Conservation (phyloP, 1,140 invertebrate genomes). For the Tetramorium parvispinum region DNA sequence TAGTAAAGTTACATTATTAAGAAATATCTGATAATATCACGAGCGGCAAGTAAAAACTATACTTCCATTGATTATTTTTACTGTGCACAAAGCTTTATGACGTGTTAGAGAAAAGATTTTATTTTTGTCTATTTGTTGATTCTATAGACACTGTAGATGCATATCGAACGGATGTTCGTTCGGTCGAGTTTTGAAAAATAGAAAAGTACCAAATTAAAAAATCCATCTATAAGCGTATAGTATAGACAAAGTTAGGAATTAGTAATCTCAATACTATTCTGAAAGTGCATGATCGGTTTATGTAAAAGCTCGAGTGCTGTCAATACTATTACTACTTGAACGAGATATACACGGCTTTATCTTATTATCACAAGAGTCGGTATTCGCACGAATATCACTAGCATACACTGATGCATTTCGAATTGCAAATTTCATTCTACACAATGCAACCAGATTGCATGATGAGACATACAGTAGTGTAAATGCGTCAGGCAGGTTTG, state of each 20-base stretch:
- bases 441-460: conserved; percentile 45
- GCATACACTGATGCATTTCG: conserved; percentile 18
- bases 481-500: background rate
- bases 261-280: background rate
- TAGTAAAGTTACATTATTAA: background rate
- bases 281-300: conserved; percentile 46
- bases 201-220: conserved; percentile 44
- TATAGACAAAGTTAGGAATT: conserved; percentile 47
- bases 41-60: background rate
- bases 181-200: background rate
- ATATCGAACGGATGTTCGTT: conserved; percentile 3
- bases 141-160: background rate
- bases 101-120: background rate
- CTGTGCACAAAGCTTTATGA: background rate
- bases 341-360: conserved; percentile 46
- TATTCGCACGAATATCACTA: background rate
- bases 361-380: conserved; percentile 51
- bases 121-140: background rate
- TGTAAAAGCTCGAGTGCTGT: conserved; percentile 24
- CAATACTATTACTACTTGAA: conserved; percentile 12
- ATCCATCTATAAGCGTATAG: conserved; percentile 28
- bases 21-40: background rate
- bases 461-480: background rate
- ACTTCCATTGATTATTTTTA: conserved; percentile 9
- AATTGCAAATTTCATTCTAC: conserved; percentile 60